Base-by-base conservation (phyloP, 92 coral and sea anemone genomes). In the Heliopora coerulea region DNA sequence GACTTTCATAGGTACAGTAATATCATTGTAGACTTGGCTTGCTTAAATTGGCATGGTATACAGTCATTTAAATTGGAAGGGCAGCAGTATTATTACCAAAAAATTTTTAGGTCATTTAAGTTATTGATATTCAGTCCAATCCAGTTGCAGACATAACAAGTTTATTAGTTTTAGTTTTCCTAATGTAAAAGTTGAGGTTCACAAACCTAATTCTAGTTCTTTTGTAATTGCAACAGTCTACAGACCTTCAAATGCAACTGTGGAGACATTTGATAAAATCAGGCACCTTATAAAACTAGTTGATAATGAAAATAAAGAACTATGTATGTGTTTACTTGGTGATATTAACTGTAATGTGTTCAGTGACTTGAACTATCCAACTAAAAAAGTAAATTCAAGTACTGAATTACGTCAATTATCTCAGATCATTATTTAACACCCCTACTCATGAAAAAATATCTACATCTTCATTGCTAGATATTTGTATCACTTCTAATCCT, bases 241-340 rank as follows among this genome's bases (percentile, higher is more conserved):
- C 35, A 72, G 80, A 14, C 75, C 87, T 20, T 83, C 87, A 50
- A 62, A 59, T 12, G 66, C 59, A 30, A 30, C 64, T 19, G 32
- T 24, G n/a, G 79, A 70, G 18, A 21, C 62, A 17, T 65, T 63
- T 29, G 14, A n/a, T 11, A 49, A 27, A 6, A 61, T 78, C 46
- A 56, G 65, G 33, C 64, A 65, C 21, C 24, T 78, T 21, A 30
- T 64, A 20, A 21, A 33, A 21, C 18, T 9, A 31, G 20, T 62
- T 15, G 82, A 78, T 32, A 26, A 29, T 0, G 46, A 3, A 64
- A 34, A 79, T 70, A 24, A 52, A 18, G 84, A 80, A 44, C 10
- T 50, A 12, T 72, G 72, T 65, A 54, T 44, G 24, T 63, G 39
- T 37, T 32, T 67, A 9, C 46, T 80, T 31, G 84, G 84, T 4